phyloP scores from a whole-genome alignment of 2,888 invertebrate species.

The Macroteleia sp. region DNA sequence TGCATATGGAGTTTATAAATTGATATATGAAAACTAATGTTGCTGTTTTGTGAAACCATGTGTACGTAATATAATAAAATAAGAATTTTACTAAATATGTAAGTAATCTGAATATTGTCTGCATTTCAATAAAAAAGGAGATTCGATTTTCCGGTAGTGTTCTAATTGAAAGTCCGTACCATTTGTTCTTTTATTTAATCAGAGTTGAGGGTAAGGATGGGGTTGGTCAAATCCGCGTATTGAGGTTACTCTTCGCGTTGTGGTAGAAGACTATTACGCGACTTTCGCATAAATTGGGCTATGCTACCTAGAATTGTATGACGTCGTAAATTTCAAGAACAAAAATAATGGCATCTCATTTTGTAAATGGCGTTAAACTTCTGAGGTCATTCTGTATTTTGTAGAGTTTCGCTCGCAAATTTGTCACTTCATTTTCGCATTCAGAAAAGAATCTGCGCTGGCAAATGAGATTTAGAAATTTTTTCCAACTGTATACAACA shows the following conservation, averaged over 20 bases:
- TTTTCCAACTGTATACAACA: no score
- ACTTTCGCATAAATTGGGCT: conserved; percentile 82
- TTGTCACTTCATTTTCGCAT: conserved; percentile 54
- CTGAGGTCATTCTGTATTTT: conserved; percentile 52
- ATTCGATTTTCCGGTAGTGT: conserved; percentile 5
- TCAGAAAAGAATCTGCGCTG: conserved; percentile 8
- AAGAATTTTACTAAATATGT: no score
- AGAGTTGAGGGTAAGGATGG: conserved; percentile 67
- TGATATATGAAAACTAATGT: no score
- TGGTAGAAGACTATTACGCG: conserved; percentile 82
- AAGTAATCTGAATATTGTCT: neutral
- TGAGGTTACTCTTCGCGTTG: conserved; percentile 77
- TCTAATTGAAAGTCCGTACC: conserved; percentile 60
- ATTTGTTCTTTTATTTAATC: conserved; percentile 78
- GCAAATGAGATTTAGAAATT: conserved; percentile 33
- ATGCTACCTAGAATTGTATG: conserved; percentile 80
- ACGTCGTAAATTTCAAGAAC: conserved; percentile 80
- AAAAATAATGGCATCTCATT: conserved; percentile 84
- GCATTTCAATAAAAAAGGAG: neutral
- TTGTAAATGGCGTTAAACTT: conserved; percentile 84
- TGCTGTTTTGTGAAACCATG: no score
- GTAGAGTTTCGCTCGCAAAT: conserved; percentile 40
- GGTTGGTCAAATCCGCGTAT: conserved; percentile 51
- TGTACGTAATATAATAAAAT: no score
- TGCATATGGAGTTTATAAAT: no score